Evolutionary conservation across 1,140 invertebrate species (phyloP).

Genomic region (Pomacea maculata): DNA sequence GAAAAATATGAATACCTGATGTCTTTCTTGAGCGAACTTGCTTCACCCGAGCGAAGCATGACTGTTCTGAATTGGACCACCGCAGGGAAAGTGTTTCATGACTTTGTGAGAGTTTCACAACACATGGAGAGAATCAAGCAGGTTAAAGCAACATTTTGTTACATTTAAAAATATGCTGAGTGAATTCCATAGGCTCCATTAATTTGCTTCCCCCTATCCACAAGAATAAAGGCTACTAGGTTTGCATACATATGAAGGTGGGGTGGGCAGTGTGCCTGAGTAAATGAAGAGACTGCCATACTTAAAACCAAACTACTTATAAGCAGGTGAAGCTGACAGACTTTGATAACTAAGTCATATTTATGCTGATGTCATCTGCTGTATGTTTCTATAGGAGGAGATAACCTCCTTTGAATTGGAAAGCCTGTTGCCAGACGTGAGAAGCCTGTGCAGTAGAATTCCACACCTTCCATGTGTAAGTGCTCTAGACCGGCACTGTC

Average conservation of each 20-base stretch:
- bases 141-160: constrained; percentile 24
- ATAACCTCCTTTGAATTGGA: constrained; percentile 72
- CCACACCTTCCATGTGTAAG: constrained; percentile 72
- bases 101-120: constrained; percentile 74
- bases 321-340: neutral
- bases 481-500: constrained; percentile 73
- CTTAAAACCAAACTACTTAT: neutral
- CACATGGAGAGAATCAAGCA: constrained; percentile 68
- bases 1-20: constrained; percentile 76
- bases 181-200: neutral
- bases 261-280: too few species aligned
- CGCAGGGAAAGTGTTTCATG: constrained; percentile 75
- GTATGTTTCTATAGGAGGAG: constrained; percentile 41
- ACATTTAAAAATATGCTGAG: neutral
- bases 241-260: too few species aligned
- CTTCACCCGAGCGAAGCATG: constrained; percentile 60
- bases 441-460: constrained; percentile 72
- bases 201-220: too few species aligned
- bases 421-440: constrained; percentile 72
- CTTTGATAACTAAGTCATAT: neutral
- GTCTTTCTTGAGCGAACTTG: constrained; percentile 69
- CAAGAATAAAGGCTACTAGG: too few species aligned
- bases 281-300: too few species aligned
- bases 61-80: constrained; percentile 71
- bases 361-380: neutral